phyloP scores from a whole-genome alignment of 2,888 invertebrate species.

The Branchipolynoe longqiensis region DNA sequence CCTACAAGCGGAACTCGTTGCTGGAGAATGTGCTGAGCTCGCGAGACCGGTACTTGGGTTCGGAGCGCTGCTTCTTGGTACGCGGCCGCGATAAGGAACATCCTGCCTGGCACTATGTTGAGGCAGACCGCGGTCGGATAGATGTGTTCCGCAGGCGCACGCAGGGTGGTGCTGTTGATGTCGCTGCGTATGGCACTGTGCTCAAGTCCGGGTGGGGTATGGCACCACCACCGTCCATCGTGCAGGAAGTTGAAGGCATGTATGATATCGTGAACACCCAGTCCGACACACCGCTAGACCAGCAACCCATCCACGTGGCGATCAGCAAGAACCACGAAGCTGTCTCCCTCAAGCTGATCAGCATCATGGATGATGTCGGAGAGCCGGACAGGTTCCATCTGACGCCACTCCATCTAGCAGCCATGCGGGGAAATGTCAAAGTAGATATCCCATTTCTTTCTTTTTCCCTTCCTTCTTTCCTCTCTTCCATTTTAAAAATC shows the following conservation, averaged over 20 bases:
- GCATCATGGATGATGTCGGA: constrained; percentile 20
- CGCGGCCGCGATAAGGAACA: constrained; percentile 36
- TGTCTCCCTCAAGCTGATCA: constrained; percentile 29
- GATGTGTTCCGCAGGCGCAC: constrained; percentile 39
- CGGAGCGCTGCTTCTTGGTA: constrained; percentile 55
- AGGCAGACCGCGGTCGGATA: constrained; percentile 32
- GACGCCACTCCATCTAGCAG: constrained; percentile 50
- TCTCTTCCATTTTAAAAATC: no score
- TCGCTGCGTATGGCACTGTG: constrained; percentile 41
- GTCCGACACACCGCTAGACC: constrained; percentile 13
- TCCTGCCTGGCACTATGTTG: constrained; percentile 51
- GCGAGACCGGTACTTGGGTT: constrained; percentile 37
- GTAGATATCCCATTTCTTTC: no score
- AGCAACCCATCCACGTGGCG: constrained; percentile 40
- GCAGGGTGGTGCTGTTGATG: constrained; percentile 49
- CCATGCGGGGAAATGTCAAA: constrained; percentile 32
- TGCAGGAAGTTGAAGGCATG: constrained; percentile 32
- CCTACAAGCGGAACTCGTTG: background rate
- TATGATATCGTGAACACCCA: constrained; percentile 22
- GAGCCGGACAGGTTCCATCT: constrained; percentile 35
- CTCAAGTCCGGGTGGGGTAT: constrained; percentile 52
- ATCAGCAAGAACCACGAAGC: constrained; percentile 4
- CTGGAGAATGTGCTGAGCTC: background rate
- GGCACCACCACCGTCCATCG: background rate
- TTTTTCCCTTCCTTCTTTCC: no score